Evolutionary conservation across 2,797 vertebrate species (phyloP), one percentile per base, ranked within the genome.

Genomic region (Enteromius argenteus): DNA sequence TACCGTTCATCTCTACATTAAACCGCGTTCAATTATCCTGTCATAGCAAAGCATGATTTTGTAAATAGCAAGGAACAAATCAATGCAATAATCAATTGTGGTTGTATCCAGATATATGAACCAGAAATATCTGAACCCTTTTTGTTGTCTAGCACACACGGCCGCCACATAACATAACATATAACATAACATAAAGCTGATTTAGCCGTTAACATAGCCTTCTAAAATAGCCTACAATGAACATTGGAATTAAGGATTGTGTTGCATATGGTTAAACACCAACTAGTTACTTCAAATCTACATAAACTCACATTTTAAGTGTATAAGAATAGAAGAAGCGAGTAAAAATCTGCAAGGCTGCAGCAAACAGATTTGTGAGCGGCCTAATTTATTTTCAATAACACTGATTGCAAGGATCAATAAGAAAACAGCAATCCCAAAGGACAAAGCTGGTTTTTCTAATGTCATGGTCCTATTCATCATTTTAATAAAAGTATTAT

Each of bases 321-420:
- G 58, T 17, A 10, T 11, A 23, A 5, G 13, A n/a, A 5, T 46
- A 32, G 10, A 73, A 46, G 14, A 9, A 44, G 17, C 35, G 44
- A 32, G 62, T 32, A 32, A n/a, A 68, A 58, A 46, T 64, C 5
- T 37, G 39, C 32, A 56, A 80, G n/a, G 46, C 32, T 53, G 42
- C 66, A 56, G 93, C 92, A 92, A 94, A 93, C 91, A 90, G 91
- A 88, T 90, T 90, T 91, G 88, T 91, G 92, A 91, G 91, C 92
- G 92, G 90, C 92, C 93, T 94, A 93, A 95, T 95, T 95, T 92
- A 94, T 94, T 94, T 95, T 92, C 93, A 91, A 94, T 94, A 94
- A 92, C 91, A 88, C 90, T 92, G 93, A 91, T 93, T 92, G 91
- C 91, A 89, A 90, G 87, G 93, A 94, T 94, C 94, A 87, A 94